Evolutionary conservation across 2,113 vertebrate genomes (phyloP).

Genomic region (Antennarius striatus): DNA sequence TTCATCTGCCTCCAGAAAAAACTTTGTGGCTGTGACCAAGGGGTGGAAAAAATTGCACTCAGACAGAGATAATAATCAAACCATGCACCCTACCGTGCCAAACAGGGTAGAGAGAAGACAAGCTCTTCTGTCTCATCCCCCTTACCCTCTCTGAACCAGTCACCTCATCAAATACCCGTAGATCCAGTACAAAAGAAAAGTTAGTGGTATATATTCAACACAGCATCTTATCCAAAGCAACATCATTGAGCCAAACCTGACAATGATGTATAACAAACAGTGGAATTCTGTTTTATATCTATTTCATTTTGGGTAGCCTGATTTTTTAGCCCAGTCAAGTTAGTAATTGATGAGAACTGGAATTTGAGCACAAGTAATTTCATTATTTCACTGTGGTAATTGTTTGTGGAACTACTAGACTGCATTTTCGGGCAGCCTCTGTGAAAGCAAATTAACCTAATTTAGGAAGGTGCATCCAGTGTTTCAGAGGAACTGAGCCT

Average conservation of each 20-base stretch:
- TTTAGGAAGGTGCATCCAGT: slow-evolving; percentile 69
- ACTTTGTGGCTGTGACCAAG: slow-evolving; percentile 48
- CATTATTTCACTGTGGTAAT: slow-evolving; percentile 23
- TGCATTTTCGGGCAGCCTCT: slow-evolving; percentile 42
- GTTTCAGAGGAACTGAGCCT: slow-evolving; percentile 68
- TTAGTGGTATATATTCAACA: no score
- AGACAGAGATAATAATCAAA: slow-evolving; percentile 58
- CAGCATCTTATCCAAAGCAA: no score
- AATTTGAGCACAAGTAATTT: slow-evolving; percentile 11
- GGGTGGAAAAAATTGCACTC: slow-evolving; percentile 32
- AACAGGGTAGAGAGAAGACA: slow-evolving; percentile 15
- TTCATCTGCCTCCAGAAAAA: slow-evolving; percentile 59
- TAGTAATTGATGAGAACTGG: slow-evolving; percentile 18
- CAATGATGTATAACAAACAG: no score
- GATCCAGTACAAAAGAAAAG: slow-evolving; percentile 19
- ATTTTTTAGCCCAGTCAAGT: slow-evolving; percentile 15
- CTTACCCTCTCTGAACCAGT: slow-evolving; percentile 20
- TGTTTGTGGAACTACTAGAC: slow-evolving; percentile 29
- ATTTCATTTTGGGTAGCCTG: slow-evolving; percentile 22
- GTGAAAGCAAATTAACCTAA: slow-evolving; percentile 67
- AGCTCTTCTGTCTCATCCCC: slow-evolving; percentile 6
- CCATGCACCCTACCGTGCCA: slow-evolving; percentile 32
- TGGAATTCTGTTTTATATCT: background rate
- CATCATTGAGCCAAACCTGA: no score
- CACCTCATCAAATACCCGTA: slow-evolving; percentile 25